Base-by-base conservation (phyloP, 92 coral and sea anemone genomes). In the Zoanthus gigantus region DNA sequence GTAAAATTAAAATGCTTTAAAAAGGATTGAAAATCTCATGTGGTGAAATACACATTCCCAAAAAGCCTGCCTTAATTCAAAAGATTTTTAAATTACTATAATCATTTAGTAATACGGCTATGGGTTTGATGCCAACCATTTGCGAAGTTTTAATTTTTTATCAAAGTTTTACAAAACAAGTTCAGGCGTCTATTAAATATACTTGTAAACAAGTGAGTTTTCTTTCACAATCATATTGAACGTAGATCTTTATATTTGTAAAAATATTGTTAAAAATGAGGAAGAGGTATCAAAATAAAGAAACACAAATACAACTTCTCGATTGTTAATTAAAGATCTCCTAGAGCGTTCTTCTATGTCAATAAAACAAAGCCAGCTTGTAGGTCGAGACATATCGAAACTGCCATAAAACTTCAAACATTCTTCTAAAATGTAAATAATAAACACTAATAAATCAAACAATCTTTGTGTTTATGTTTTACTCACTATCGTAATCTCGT, bases 381-480 rank as follows among this genome's bases (percentile, higher is more conserved):
- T 53, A 53, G 82, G 82, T 54, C 67, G 1, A 7, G 9, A 76
- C 29, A 34, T 50, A 30, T 50, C 17, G 42, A 46, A 14, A 45
- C 23, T 42, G n/a, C 10, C 1, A 81, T 9, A 61, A 79, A 79
- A 28, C 2, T 9, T 63, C 3, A 4, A 14, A 48, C 44, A 45
- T 0, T 63, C 30, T 63, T 17, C 2, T 17, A 34, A 66, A 23
- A 47, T 0, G 74, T 81, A 17, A 7, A 31, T 31, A 67, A 46
- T 54, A 5, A 77, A 77, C 30, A 63, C 31, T 4, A 81, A 65
- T 66, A 81, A 11, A 66, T 66, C 60, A 81, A 81, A 23, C 85
- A 81, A 18, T 42, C 14, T 45, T 18, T 23, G 75, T 81, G 75
- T 81, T 81, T 81, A 81, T 66, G 75, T 81, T 81, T 31, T 32